A percentile compares a stretch with the other conserved stretches of the same genome.
Evolutionary conservation across 2,113 vertebrate genomes (phyloP).

Genomic region (Anguilla rostrata): DNA sequence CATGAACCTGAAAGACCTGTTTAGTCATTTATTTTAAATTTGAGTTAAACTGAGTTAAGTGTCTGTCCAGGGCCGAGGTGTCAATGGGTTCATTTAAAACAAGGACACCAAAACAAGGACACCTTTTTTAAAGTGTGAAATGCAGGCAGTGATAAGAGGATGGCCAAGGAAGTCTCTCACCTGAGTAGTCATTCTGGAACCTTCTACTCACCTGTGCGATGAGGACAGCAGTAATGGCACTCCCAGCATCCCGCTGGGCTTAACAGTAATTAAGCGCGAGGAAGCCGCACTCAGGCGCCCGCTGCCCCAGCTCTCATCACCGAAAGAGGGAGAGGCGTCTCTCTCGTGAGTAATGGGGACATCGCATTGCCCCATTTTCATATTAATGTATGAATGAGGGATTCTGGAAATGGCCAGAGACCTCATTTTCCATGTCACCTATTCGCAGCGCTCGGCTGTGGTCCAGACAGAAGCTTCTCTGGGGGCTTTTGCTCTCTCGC

Average conservation of each 20-base stretch:
- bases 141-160: not conserved
- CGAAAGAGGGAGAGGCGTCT: not conserved
- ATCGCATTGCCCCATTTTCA: not conserved
- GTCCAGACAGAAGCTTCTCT: not conserved
- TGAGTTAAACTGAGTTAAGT: not conserved
- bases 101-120: not conserved
- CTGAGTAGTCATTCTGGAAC: too few relatives aligned
- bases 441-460: not conserved
- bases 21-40: not conserved
- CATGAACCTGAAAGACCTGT: too few relatives aligned
- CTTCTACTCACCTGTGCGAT: not conserved
- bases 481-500: not conserved
- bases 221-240: not conserved
- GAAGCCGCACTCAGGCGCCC: not conserved
- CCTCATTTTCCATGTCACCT: not conserved
- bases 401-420: not conserved
- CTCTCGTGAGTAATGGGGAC: not conserved
- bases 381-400: not conserved
- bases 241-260: not conserved
- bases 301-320: constrained; percentile 6
- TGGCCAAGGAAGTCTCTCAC: not conserved
- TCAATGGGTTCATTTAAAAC: not conserved
- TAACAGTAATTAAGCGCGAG: constrained; percentile 22
- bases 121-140: not conserved
- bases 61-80: not conserved